Evolutionary conservation across 2,888 invertebrate genomes (phyloP).

Genomic region (Camptogramma bilineatum): DNA sequence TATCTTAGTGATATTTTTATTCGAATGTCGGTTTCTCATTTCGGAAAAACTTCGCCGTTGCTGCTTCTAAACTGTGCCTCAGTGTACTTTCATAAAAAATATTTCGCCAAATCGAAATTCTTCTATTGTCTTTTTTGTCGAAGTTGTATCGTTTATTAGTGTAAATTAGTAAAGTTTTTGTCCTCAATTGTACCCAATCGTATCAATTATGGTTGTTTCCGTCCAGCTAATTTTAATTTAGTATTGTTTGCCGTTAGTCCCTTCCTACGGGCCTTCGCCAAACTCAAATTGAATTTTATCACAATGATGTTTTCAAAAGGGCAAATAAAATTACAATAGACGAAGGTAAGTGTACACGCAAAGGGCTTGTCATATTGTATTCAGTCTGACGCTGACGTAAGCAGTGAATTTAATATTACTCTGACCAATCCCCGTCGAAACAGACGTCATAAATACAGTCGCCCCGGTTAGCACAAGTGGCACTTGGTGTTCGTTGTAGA

Average conservation of each 20-base stretch:
- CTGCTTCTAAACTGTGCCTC: not conserved
- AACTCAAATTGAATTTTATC: not conserved
- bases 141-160: slow-evolving; percentile 40
- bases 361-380: too few relatives aligned
- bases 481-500: slow-evolving; percentile 6
- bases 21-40: not conserved
- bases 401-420: not conserved
- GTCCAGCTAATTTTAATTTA: slow-evolving; percentile 48
- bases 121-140: slow-evolving; percentile 36
- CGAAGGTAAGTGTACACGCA: not conserved
- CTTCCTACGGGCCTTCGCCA: not conserved
- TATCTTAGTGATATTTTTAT: not conserved
- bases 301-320: too few relatives aligned
- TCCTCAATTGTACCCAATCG: slow-evolving; percentile 38
- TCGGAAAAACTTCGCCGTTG: not conserved
- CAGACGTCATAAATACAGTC: slow-evolving; percentile 5
- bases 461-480: not conserved
- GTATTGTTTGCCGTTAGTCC: slow-evolving; percentile 46
- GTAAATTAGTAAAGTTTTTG: slow-evolving; percentile 50
- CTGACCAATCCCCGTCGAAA: slow-evolving; percentile 3
- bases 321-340: too few relatives aligned
- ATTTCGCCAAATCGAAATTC: slow-evolving; percentile 31
- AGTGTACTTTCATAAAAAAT: slow-evolving; percentile 25
- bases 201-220: slow-evolving; percentile 49
- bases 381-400: too few relatives aligned